Percentiles rank a stretch among this genome's conserved stretches.
Conservation (phyloP, 2,113 vertebrate genomes). For the Xiphias gladius region DNA sequence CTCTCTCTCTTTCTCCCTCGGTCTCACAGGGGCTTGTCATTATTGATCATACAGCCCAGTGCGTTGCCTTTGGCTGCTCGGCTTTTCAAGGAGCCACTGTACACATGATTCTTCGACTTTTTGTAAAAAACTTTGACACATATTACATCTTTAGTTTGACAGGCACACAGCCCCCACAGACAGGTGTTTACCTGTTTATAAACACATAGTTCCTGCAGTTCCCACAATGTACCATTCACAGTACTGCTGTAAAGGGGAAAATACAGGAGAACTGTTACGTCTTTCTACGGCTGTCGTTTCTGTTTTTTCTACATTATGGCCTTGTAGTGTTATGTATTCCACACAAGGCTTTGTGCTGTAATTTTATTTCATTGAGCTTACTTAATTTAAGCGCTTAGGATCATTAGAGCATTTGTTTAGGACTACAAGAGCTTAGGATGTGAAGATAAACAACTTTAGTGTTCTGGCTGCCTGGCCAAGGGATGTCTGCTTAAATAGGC, state of each 20-base stretch:
- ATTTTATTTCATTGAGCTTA: slow-evolving; percentile 2
- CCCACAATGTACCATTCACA: background rate
- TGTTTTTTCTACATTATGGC: background rate
- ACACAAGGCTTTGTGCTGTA: slow-evolving; percentile 3
- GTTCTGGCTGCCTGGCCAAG: slow-evolving; percentile 23
- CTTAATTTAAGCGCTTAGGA: slow-evolving; percentile 32
- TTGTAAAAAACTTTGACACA: slow-evolving; percentile 3
- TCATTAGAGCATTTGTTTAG: slow-evolving; percentile 48
- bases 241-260: background rate
- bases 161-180: background rate
- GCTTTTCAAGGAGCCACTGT: slow-evolving; percentile 23
- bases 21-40: slow-evolving; percentile 32
- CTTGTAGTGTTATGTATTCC: slow-evolving; percentile 7
- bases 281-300: background rate
- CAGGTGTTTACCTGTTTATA: background rate
- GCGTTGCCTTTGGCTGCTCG: slow-evolving; percentile 35
- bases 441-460: slow-evolving; percentile 40
- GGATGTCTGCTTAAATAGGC: slow-evolving; percentile 15
- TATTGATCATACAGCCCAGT: slow-evolving; percentile 51
- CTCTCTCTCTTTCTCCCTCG: background rate
- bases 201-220: background rate
- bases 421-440: slow-evolving; percentile 15
- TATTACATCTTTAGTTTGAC: background rate
- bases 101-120: slow-evolving; percentile 2
- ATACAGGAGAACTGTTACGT: background rate